Evolutionary conservation across 2,113 vertebrate genomes (phyloP), one percentile per base, ranked within the genome.

Genomic region (Corvus moneduloides): DNA sequence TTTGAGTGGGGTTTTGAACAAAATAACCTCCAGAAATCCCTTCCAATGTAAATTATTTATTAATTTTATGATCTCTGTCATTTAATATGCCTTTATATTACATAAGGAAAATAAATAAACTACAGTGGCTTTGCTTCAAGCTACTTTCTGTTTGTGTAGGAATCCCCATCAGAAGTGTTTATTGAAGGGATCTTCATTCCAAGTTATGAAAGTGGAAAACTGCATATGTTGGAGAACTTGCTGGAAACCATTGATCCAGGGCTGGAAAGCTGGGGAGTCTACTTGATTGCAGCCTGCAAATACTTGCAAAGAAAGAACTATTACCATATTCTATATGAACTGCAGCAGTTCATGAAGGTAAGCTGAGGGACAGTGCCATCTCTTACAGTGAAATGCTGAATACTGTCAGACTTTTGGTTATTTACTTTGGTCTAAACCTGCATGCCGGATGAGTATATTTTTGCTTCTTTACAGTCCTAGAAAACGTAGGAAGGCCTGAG

Each of bases 331-430:
- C 98, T 99, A 16, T 99, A 99, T 79, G 99, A 99, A 89, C 96
- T 99, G 18, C 99, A 99, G 84, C 99, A 99, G 96, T 99, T 99
- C 94, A 99, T 99, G 99, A 99, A 98, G 98, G 99, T 99, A 90
- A 84, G 82, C 32, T 46, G 44, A 51, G 48, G 20, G 28, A 55
- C 63, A 41, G 44, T 63, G 30, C 73, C 43, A 18, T 44, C 33
- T 58, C 20, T 44, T 33, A 69, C 48, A 37, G 4, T 58, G 58
- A 89, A 87, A 16, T 63, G 48, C 23, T 79, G 21, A 91, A 73
- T 85, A 11, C n/a, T 76, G 9, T 73, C 33, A 84, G 55, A 37
- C 58, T 92, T 88, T 1, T 32, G 16, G 8, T 83, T 75, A 35
- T 23, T 81, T 67, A 33, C 16, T 68, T 74, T 49, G 16, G 11